Evolutionary conservation across 2,888 invertebrate species (phyloP).

Genomic region (Lycaena phlaeas): DNA sequence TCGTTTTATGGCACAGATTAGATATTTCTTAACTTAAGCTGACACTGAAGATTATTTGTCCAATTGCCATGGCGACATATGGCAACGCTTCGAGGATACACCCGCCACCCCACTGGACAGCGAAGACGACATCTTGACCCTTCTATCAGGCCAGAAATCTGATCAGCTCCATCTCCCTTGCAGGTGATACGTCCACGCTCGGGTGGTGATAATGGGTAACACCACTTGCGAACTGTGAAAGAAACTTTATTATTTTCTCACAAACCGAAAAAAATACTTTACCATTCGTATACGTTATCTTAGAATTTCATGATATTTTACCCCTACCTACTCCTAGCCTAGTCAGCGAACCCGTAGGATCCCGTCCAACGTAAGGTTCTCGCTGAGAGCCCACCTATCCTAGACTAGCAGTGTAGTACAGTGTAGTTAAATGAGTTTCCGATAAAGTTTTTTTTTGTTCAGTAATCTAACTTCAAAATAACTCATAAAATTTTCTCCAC

Average conservation of each 20-base stretch:
- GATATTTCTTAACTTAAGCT: conserved; percentile 17
- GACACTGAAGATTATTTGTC: conserved; percentile 41
- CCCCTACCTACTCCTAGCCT: too few species aligned
- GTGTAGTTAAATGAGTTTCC: too few species aligned
- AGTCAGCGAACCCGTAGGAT: too few species aligned
- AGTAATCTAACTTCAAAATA: too few species aligned
- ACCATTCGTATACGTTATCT: too few species aligned
- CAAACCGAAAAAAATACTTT: too few species aligned
- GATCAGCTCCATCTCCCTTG: conserved; percentile 32
- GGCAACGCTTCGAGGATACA: conserved; percentile 29
- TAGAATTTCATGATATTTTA: too few species aligned
- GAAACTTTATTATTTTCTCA: conserved; percentile 10
- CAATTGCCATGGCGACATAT: conserved; percentile 48
- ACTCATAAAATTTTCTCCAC: too few species aligned
- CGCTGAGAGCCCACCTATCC: too few species aligned
- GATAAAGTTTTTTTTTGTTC: too few species aligned
- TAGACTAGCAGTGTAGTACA: too few species aligned
- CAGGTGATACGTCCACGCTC: conserved; percentile 47
- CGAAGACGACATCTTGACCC: conserved; percentile 49
- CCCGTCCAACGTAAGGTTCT: too few species aligned
- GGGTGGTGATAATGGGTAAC: conserved; percentile 37
- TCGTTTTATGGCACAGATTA: conserved; percentile 3
- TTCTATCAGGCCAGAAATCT: conserved; percentile 33
- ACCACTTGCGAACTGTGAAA: conserved; percentile 40
- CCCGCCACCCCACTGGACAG: conserved; percentile 42